phyloP scores from a whole-genome alignment of 2,797 vertebrate species.

The Peromyscus attwateri region DNA sequence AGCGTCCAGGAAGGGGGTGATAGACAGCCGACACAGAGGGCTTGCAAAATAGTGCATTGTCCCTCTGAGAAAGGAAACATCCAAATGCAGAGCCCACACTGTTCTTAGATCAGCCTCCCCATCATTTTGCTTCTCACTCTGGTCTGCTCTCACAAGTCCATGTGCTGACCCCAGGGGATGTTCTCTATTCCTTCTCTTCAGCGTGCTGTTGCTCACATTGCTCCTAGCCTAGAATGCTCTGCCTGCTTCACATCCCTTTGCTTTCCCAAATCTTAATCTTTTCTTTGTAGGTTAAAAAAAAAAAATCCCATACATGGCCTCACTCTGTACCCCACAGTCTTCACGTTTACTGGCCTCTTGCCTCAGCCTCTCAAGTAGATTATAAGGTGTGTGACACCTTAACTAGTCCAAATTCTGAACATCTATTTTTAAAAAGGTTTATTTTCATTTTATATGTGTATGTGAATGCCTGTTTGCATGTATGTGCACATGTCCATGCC shows the following conservation, averaged over 20 bases:
- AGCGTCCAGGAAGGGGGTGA: not conserved
- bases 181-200: not conserved
- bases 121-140: not conserved
- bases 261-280: slow-evolving; percentile 3
- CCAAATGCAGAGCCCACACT: not conserved
- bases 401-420: not conserved
- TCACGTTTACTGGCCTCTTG: not conserved
- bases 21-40: no score
- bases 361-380: not conserved
- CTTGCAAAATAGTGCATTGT: not conserved
- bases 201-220: not conserved
- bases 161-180: not conserved
- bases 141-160: not conserved
- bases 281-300: not conserved
- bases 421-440: not conserved
- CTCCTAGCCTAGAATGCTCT: not conserved
- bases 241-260: not conserved
- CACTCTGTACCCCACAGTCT: not conserved
- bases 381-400: no score
- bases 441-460: not conserved
- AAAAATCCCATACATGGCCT: not conserved
- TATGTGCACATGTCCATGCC: not conserved
- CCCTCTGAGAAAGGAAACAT: not conserved
- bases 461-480: not conserved
- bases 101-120: not conserved